Base-by-base conservation (phyloP, 2,113 vertebrate genomes). In the Perccottus glenii region DNA sequence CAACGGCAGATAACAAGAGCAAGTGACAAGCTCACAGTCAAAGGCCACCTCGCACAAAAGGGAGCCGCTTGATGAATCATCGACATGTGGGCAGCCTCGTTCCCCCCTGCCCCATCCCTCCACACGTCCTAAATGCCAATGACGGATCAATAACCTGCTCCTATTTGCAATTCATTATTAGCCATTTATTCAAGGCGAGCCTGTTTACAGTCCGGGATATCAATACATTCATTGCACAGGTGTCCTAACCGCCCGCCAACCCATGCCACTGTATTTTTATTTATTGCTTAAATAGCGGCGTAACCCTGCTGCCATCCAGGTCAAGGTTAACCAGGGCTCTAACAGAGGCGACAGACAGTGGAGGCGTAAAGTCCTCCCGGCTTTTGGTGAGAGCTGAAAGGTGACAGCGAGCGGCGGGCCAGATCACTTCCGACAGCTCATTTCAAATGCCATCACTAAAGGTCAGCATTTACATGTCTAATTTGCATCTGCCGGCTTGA, bases 101-200 rank as follows among this genome's bases (percentile, higher is more conserved):
- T 44, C 38, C 58, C 27, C 47, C 69, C 55, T 0, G 60, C 61
- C 61, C 59, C 71, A 63, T 45, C 72, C 60, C 46, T 76, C 55
- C 77, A 63, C 82, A 85, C 81, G 75, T 78, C 73, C 77, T 65
- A 87, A 83, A 87, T 90, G 93, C 91, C 92, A 92, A 93, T 91
- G 85, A 61, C 68, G 3, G 91, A 92, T 96, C 94, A 65, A 94
- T 94, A 94, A 82, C 77, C 47, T 33, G 67, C 88, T 69, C 87
- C 84, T 90, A 94, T 94, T 92, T 92, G 92, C 94, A 93, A 94
- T 94, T 95, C 93, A 86, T 95, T 92, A 90, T 93, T 86, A 64
- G 91, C 91, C 86, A 87, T 88, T 96, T 92, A 91, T 94, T 90
- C 80, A 89, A 85, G 67, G 84, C 72, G 81, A 88, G 82, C 85